Evolutionary conservation across 1,140 invertebrate genomes (phyloP), one percentile per base, ranked within the genome.

Genomic region (Drosophila grimshawi): DNA sequence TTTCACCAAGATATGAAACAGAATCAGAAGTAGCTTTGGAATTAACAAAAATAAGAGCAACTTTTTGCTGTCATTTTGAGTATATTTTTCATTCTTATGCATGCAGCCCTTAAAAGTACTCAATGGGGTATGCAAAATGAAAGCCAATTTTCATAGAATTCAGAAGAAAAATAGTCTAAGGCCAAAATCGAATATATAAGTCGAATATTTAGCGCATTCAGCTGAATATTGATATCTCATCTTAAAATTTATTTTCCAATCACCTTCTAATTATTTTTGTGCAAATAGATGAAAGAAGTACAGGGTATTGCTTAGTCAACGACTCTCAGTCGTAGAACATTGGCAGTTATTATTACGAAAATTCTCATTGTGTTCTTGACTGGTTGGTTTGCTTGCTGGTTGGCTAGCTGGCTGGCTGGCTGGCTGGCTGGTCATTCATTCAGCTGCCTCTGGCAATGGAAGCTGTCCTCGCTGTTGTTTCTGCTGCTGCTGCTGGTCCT

Each of bases 61-160:
- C 80, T 88, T 88, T 88, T 75, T 89, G 85, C 83, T 77, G 85
- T 80, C 80, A 88, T 83, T 89, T 88, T 43, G 73, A 89, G 83
- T 80, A 78, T 70, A 88, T 83, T 89, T 88, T 88, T 88, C 83
- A 86, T 89, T 88, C 83, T 88, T 78, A 51, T 59, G 78, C 82
- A 71, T 45, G 48, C 39, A 59, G 4, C 33, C 10, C 10, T 33
- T 5, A 5, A 10, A 6, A 11, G 6, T 2, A 6, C 4, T 10
- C 1, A 32, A 39, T 2, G 4, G 41, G 45, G n/a, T 27, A 19
- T 49, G 43, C 7, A n/a, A 2, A 32, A 49, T 10, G 10, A 10
- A 4, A 39, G 6, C 29, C 19, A 19, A 19, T 19, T 19, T 19
- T 19, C 19, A 19, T 19, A 19, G 19, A 19, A 19, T 19, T 19